Conservation (phyloP, 2,888 invertebrate genomes). For the Ophonus ardosiacus region DNA sequence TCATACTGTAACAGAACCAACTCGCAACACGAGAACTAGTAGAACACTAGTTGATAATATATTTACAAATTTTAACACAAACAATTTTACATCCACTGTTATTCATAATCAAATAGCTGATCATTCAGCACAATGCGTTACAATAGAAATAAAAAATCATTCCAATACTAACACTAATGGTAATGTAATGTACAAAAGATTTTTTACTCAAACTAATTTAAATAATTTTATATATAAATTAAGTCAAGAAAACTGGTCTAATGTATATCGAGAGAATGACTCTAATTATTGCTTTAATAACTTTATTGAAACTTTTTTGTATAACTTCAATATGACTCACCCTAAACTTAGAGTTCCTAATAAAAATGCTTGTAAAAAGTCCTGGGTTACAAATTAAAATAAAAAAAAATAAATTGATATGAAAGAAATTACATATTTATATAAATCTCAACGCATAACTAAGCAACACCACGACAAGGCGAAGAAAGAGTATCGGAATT, state of each 20-base stretch:
- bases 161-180: neutral
- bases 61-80: neutral
- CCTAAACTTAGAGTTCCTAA: neutral
- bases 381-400: neutral
- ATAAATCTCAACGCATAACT: no score
- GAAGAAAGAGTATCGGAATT: neutral
- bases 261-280: no score
- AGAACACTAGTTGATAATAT: constrained; percentile 20
- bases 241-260: no score
- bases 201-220: neutral
- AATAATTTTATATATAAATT: neutral
- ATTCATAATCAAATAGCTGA: constrained; percentile 29
- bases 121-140: constrained; percentile 13
- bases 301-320: no score
- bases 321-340: no score
- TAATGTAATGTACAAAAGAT: neutral
- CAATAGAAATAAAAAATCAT: neutral
- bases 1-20: constrained; percentile 10
- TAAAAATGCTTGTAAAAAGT: neutral
- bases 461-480: neutral
- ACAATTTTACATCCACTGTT: neutral
- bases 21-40: neutral
- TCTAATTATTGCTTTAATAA: no score
- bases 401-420: constrained; percentile 4
- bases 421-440: constrained; percentile 3